Percentiles rank a stretch among this genome's conserved stretches.
phyloP scores from a whole-genome alignment of 2,113 vertebrate species.

The Rattus rattus region DNA sequence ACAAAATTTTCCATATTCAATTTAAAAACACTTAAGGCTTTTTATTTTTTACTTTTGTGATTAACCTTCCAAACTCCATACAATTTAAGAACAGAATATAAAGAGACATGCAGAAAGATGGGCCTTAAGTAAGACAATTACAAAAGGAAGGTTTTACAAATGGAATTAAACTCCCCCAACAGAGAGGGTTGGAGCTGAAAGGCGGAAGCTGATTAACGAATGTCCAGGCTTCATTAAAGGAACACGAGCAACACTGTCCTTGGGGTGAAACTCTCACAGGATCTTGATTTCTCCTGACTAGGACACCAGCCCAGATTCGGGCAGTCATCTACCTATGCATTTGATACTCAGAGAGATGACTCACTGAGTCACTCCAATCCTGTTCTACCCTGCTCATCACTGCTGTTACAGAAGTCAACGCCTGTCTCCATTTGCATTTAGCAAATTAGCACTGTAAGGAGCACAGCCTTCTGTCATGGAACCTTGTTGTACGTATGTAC shows the following conservation, averaged over 20 bases:
- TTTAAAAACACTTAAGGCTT: slow-evolving; percentile 55
- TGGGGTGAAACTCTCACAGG: not conserved
- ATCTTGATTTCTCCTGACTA: not conserved
- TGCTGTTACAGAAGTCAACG: slow-evolving; percentile 23
- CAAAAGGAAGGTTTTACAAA: slow-evolving; percentile 23
- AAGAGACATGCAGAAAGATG: slow-evolving; percentile 44
- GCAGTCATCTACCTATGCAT: not conserved
- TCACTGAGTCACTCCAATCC: slow-evolving; percentile 21
- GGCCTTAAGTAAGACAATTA: slow-evolving; percentile 7
- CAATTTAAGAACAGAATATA: slow-evolving; percentile 48
- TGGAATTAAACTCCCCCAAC: slow-evolving; percentile 1
- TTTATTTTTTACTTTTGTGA: slow-evolving; percentile 33
- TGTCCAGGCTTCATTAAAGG: slow-evolving; percentile 22
- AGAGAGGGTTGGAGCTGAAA: not conserved
- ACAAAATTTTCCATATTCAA: slow-evolving; percentile 35
- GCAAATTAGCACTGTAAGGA: not conserved
- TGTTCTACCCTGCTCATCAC: slow-evolving; percentile 7
- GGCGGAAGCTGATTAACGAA: not conserved
- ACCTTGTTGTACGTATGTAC: not conserved
- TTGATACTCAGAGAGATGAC: slow-evolving; percentile 9
- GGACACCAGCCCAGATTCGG: not conserved
- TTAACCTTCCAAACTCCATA: slow-evolving; percentile 46
- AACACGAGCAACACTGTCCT: not conserved
- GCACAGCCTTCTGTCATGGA: not conserved
- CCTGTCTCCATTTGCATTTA: not conserved